Percentiles rank a stretch among this genome's conserved stretches.
These are phyloP conservation scores for Thrips palmi DNA, from an alignment of 1,140 invertebrate species.

Conservation along the genomic window DNA sequence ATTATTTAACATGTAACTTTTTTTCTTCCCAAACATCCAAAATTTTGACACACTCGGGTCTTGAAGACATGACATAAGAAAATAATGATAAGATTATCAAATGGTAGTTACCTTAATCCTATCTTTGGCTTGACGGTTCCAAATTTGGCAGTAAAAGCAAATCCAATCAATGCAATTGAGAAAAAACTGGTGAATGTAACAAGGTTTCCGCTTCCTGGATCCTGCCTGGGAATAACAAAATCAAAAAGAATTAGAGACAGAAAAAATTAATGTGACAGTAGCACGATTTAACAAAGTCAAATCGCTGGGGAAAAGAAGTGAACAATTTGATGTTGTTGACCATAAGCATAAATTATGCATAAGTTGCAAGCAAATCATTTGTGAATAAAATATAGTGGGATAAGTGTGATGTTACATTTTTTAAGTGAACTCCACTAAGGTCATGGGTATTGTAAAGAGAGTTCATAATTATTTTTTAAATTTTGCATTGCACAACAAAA, in stretches of 20 bases:
- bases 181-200: constrained; percentile 88
- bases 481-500: too few species aligned
- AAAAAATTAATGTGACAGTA: too few species aligned
- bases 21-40: background rate
- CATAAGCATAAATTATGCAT: background rate
- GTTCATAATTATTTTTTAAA: too few species aligned
- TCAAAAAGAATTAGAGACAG: constrained; percentile 1
- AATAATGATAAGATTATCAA: constrained; percentile 8
- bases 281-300: too few species aligned
- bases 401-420: too few species aligned
- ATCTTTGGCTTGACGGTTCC: constrained; percentile 55
- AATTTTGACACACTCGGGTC: background rate
- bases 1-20: background rate
- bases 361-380: background rate
- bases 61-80: background rate
- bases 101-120: constrained; percentile 25
- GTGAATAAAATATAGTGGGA: too few species aligned
- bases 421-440: too few species aligned
- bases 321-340: constrained; percentile 2
- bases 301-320: constrained; percentile 15
- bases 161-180: constrained; percentile 80
- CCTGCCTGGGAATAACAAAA: constrained; percentile 41
- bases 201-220: constrained; percentile 81
- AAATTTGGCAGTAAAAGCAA: constrained; percentile 74
- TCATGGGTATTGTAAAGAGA: too few species aligned